These are phyloP conservation scores for Lomographa bimaculata DNA, from an alignment of 2,888 invertebrate species.

Conservation along the genomic window DNA sequence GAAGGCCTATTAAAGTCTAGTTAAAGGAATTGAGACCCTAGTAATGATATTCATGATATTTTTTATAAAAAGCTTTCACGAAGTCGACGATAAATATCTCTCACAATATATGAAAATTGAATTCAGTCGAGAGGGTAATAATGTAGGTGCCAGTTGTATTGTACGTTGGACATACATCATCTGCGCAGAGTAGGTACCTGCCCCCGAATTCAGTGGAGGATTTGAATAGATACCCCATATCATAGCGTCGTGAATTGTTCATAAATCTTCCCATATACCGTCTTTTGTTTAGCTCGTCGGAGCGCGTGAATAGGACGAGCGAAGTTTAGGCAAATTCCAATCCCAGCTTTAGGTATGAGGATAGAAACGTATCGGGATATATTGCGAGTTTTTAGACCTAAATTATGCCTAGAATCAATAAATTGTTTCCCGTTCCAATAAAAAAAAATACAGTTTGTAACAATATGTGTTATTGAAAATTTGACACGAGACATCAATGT, in stretches of 20 bases:
- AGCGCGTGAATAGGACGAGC: constrained; percentile 36
- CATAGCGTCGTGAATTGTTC: constrained; percentile 76
- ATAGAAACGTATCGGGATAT: constrained; percentile 17
- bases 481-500: too few species aligned
- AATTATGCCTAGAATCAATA: too few species aligned
- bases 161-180: constrained; percentile 61
- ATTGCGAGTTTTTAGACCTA: too few species aligned
- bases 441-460: too few species aligned
- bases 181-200: constrained; percentile 53
- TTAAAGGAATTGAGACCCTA: constrained; percentile 5
- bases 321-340: constrained; percentile 57
- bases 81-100: constrained; percentile 23
- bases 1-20: constrained; percentile 1
- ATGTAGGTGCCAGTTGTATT: constrained; percentile 53
- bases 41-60: constrained; percentile 21
- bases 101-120: constrained; percentile 46
- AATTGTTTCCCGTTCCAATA: too few species aligned
- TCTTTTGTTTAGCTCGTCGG: constrained; percentile 70
- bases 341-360: constrained; percentile 43
- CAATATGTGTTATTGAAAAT: too few species aligned
- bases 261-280: constrained; percentile 74
- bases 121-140: constrained; percentile 38
- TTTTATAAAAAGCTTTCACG: constrained; percentile 23
- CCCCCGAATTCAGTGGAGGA: constrained; percentile 60
- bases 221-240: constrained; percentile 77